phyloP scores from a whole-genome alignment of 2,113 vertebrate species.

The Chloebia gouldiae region DNA sequence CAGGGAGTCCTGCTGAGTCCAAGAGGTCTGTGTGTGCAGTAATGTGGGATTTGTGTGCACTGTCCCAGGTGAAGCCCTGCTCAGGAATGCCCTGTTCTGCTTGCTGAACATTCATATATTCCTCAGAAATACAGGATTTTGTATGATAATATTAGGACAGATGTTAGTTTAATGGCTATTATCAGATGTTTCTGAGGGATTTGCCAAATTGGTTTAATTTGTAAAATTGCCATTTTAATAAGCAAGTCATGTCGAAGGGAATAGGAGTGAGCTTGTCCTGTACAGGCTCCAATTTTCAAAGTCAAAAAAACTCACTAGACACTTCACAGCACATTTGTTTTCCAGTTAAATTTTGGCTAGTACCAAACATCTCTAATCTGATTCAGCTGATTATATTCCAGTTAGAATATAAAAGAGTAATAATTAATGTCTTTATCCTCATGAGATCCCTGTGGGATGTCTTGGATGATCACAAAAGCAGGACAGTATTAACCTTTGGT shows the following conservation, averaged over 20 bases:
- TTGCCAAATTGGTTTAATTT: slow-evolving; percentile 16
- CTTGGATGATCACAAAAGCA: neutral
- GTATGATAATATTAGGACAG: neutral
- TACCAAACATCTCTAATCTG: neutral
- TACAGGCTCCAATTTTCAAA: neutral
- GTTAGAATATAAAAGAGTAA: neutral
- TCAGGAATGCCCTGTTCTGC: neutral
- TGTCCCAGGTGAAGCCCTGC: neutral
- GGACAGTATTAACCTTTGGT: neutral
- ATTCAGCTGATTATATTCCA: neutral
- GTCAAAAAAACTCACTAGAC: neutral
- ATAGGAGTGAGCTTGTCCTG: neutral
- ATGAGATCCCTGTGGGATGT: neutral
- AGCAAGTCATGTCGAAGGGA: slow-evolving; percentile 10
- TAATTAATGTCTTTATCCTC: neutral
- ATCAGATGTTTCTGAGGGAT: neutral
- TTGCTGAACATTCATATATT: neutral
- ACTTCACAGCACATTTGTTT: neutral
- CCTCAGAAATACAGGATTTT: neutral
- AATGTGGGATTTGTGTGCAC: neutral
- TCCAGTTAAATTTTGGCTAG: neutral
- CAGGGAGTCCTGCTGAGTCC: neutral
- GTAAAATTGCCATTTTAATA: slow-evolving; percentile 30
- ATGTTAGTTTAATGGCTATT: neutral
- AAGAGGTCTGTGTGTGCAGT: neutral